phyloP scores from a whole-genome alignment of 2,888 invertebrate genomes.

The Ormyrus labotus region DNA sequence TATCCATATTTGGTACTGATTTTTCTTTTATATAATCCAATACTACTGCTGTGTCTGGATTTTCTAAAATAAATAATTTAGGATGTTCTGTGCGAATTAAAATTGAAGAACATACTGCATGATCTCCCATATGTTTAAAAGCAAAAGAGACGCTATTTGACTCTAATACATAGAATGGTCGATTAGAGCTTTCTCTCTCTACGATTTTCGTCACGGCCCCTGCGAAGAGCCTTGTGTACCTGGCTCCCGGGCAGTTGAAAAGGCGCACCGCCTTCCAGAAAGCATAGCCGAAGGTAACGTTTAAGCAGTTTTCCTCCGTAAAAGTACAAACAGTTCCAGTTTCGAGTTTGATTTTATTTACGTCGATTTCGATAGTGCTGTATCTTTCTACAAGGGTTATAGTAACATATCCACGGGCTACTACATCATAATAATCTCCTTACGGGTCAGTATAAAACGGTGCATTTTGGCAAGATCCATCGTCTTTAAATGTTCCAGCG shows the following conservation, averaged over 20 bases:
- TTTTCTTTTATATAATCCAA: neutral
- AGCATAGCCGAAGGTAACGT: neutral
- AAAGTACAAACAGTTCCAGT: neutral
- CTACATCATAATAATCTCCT: no score
- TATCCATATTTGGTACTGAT: neutral
- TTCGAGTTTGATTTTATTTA: neutral
- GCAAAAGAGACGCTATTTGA: neutral
- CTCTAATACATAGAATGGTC: neutral
- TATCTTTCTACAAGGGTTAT: no score
- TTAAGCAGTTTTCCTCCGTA: neutral
- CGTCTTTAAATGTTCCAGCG: no score
- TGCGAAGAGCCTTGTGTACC: neutral
- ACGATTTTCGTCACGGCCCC: neutral
- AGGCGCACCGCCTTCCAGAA: neutral
- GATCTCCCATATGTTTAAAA: neutral
- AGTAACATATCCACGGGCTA: no score
- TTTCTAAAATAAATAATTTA: neutral
- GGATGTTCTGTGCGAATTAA: neutral
- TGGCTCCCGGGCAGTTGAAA: neutral
- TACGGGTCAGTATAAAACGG: no score
- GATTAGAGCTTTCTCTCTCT: neutral
- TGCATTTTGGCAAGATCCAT: no score
- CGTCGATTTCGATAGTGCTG: neutral
- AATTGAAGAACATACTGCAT: neutral
- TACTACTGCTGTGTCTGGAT: neutral